Base-by-base conservation (phyloP, 2,888 invertebrate species). In the Metellina segmentata region DNA sequence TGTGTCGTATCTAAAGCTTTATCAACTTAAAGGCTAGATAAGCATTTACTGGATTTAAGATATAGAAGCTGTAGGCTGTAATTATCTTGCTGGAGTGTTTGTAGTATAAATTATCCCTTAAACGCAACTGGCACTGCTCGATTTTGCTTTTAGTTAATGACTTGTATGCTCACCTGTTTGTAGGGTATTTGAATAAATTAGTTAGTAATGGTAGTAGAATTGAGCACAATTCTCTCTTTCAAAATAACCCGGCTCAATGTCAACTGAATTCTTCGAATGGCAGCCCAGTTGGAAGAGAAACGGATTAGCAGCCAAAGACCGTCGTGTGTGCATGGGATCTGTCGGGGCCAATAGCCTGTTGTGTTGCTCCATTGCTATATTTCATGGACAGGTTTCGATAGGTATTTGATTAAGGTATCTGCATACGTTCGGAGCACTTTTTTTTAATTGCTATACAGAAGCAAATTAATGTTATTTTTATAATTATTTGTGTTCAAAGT, bases 111-210 rank as follows among this genome's bases (percentile, higher is more conserved):
- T 79, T 79, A 79, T 79, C 11, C 61, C 79, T 34, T 61, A 34
- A 52, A 61, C 20, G 53, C 34, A 61, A 61, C 79, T 61, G 61
- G 34, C 34, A 61, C 53, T n/a, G 34, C 51, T 77, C 19, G 34
- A 13, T 20, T 79, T 61, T 61, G 61, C 11, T 79, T 79, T 77
- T 61, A 61, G 53, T 79, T 61, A 79, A 69, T 79, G 61, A 61
- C 61, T 77, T 51, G 34, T 34, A 34, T 61, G 61, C 61, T 7
- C 61, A 79, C 61, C 16, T 49, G 34, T 53, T 79, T 69, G 34
- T 61, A 61, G 49, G 61, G 79, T 61, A 72, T 61, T 79, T 79
- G 79, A 79, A 79, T 79, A 79, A 69, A 79, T 79, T 69, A 79
- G 16, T 34, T 19, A 20, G 61, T 79, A 61, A 61, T 20, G 61